Conservation (phyloP, 2,797 vertebrate genomes). For the Pseudotriccus pelzelni region DNA sequence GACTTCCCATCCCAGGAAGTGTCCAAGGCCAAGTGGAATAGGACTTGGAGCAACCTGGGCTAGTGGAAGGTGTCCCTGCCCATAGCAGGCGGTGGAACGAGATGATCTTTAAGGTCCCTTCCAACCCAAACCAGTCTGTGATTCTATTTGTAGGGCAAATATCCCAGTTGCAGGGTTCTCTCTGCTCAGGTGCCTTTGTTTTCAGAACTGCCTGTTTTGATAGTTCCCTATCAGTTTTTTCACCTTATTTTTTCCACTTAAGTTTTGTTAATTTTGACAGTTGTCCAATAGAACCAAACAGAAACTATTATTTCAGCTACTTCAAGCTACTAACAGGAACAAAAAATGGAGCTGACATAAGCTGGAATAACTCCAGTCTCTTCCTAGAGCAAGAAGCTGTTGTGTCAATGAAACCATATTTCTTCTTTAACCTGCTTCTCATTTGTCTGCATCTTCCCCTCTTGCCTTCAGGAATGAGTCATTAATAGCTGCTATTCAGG, state of each 20-base stretch:
- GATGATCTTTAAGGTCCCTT: background rate
- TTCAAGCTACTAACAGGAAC: background rate
- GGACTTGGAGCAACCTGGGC: background rate
- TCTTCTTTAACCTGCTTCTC: background rate
- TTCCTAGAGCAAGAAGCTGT: background rate
- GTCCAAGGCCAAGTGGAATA: rapidly evolving
- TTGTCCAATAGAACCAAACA: background rate
- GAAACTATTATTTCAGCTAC: background rate
- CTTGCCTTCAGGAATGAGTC: background rate
- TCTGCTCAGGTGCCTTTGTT: background rate
- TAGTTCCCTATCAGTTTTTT: rapidly evolving
- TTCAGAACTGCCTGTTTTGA: background rate
- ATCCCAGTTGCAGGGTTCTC: background rate
- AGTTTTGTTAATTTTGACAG: background rate
- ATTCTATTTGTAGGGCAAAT: background rate
- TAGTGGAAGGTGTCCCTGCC: background rate
- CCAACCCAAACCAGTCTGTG: background rate
- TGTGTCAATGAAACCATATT: background rate
- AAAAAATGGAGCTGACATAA: background rate
- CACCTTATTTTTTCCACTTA: rapidly evolving
- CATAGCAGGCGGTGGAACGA: background rate
- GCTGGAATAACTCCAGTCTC: background rate
- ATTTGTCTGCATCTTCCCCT: background rate
- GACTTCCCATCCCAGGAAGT: background rate
- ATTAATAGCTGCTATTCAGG: background rate